Evolutionary conservation across 2,113 vertebrate species (phyloP), one percentile per base, ranked within the genome.

Genomic region (Lethenteron camtschaticum): DNA sequence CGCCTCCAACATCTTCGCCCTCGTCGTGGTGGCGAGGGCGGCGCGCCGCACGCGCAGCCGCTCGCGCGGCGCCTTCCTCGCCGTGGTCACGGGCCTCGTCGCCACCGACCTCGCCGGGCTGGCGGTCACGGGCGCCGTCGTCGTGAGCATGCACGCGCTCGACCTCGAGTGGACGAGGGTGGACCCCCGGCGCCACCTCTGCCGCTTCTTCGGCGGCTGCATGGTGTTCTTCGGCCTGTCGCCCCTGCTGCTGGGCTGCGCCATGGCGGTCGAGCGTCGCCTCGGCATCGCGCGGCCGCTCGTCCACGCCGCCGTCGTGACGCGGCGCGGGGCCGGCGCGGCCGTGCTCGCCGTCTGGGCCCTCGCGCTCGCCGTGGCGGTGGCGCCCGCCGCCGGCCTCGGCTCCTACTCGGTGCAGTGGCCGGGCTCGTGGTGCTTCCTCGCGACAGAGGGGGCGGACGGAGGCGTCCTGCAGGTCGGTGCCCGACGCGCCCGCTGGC

Each of bases 181-280:
- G 9, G 94, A 96, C 76, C 82, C 88, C 0, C 1, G 76, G 69
- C 94, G 88, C 77, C 81, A 83, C 72, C 86, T 96, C 69, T 99
- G 94, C 80, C 84, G 81, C 77, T 96, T 92, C 76, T 85, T 99
- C 56, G 94, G 94, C 1, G 83, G 87, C 69, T 83, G 81, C 66
- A 95, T 99, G 94, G 82, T 99, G n/a, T 99, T 99, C 76, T 99
- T 92, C 0, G 89, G 94, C 72, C 82, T 90, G 71, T 87, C 85
- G 57, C 92, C 94, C 0, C 79, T 99, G 75, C 75, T 96, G 63
- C 81, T 96, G 56, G 85, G 90, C 0, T 83, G 88, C 8, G 41
- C 87, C 73, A 95, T 99, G 94, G 92, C 94, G 0, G 72, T 82
- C 0, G 89, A 99, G 75, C 82, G 92, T n/a, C 90, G 82, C 69